phyloP scores from a whole-genome alignment of 2,888 invertebrate species.

The Drosophila cyrtoloma region DNA sequence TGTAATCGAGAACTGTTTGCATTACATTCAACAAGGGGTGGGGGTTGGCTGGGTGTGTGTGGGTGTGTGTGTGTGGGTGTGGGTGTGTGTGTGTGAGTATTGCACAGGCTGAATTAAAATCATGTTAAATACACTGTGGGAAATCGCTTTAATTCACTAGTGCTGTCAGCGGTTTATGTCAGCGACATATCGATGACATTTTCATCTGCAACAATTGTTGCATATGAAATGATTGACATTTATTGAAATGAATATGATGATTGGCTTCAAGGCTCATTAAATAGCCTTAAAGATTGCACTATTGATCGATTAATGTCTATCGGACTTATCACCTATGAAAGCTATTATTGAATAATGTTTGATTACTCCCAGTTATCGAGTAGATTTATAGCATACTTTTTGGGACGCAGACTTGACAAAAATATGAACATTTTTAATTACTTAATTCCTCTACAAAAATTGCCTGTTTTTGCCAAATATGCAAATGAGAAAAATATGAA shows the following conservation, averaged over 20 bases:
- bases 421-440: background rate
- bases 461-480: background rate
- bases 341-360: background rate
- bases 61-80: background rate
- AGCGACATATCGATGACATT: conserved; percentile 35
- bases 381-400: conserved; percentile 14
- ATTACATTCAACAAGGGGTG: conserved; percentile 39
- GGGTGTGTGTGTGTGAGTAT: background rate
- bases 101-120: conserved; percentile 24
- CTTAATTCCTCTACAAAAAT: no score
- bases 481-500: background rate
- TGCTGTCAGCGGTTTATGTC: conserved; percentile 19
- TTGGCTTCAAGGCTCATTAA: background rate
- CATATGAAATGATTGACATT: conserved; percentile 5
- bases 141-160: conserved; percentile 13
- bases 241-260: background rate
- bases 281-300: background rate
- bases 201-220: conserved; percentile 14
- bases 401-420: background rate
- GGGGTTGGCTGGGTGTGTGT: background rate
- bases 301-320: background rate
- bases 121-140: conserved; percentile 37
- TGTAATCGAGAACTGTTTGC: conserved; percentile 58
- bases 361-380: background rate
- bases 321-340: background rate